These are phyloP conservation scores for Timandra comae DNA, from an alignment of 2,888 invertebrate species.

Conservation along the genomic window DNA sequence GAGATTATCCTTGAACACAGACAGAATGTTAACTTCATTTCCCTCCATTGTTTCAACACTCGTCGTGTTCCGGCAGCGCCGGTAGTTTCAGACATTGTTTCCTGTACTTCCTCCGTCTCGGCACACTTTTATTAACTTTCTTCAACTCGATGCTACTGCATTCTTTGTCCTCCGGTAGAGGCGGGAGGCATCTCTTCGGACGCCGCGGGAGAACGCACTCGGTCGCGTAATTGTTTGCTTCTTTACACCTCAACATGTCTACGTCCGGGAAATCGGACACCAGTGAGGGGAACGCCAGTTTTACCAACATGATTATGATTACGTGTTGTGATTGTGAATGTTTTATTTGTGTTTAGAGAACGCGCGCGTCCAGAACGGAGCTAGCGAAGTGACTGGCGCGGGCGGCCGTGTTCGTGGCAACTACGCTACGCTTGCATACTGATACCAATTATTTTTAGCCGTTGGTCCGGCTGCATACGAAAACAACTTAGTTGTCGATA, in stretches of 20 bases:
- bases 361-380: constrained; percentile 38
- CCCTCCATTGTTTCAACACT: constrained; percentile 48
- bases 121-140: constrained; percentile 41
- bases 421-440: constrained; percentile 13
- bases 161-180: constrained; percentile 63
- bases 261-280: constrained; percentile 48
- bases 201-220: constrained; percentile 58
- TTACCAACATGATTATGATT: constrained; percentile 64
- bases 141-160: constrained; percentile 53
- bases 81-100: constrained; percentile 51
- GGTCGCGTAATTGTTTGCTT: constrained; percentile 48
- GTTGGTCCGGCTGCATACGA: constrained; percentile 19
- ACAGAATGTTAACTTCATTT: too few relatives aligned
- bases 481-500: constrained; percentile 17
- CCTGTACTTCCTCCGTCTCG: constrained; percentile 47
- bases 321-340: too few relatives aligned
- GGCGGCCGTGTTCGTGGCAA: constrained; percentile 11
- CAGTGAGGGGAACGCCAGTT: constrained; percentile 46
- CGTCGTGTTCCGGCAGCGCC: constrained; percentile 56
- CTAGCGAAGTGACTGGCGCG: constrained; percentile 31
- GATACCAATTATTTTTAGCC: constrained; percentile 41
- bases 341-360: constrained; percentile 12
- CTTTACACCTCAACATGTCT: constrained; percentile 57
- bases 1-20: constrained; percentile 13
- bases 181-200: constrained; percentile 51